Conservation (phyloP, 2,113 vertebrate species). For the Malurus melanocephalus region DNA sequence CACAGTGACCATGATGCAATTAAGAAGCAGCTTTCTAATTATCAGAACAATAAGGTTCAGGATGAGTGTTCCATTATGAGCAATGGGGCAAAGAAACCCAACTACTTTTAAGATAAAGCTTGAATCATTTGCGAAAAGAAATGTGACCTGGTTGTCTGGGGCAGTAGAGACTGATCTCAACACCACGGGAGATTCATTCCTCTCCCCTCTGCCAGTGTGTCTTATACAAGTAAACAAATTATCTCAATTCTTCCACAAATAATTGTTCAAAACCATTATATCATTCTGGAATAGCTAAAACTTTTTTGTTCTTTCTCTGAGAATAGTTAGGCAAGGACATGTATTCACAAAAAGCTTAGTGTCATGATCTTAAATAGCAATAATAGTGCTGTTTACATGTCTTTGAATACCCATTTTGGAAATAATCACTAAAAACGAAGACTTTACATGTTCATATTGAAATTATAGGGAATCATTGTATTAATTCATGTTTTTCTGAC, state of each 20-base stretch:
- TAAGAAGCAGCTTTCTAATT: constrained; percentile 56
- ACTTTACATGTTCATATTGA: neutral
- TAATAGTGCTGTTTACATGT: neutral
- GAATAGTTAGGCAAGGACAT: neutral
- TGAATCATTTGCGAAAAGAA: neutral
- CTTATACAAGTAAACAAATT: neutral
- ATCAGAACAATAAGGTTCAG: constrained; percentile 47
- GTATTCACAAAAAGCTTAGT: neutral
- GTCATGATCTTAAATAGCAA: neutral
- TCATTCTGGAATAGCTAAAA: neutral
- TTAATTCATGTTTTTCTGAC: neutral
- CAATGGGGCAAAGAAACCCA: constrained; percentile 63
- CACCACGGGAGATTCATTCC: neutral
- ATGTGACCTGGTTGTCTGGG: neutral
- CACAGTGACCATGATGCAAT: constrained; percentile 46
- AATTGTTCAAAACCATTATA: neutral
- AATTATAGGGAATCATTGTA: neutral
- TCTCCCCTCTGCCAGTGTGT: neutral
- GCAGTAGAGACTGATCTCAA: neutral
- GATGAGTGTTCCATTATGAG: constrained; percentile 54
- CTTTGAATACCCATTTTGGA: neutral
- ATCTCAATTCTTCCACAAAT: constrained; percentile 11
- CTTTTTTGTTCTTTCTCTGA: constrained; percentile 6
- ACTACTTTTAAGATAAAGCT: constrained; percentile 32
- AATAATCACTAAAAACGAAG: neutral